Base-by-base conservation (phyloP, 2,888 invertebrate species). In the Arenicola marina region DNA sequence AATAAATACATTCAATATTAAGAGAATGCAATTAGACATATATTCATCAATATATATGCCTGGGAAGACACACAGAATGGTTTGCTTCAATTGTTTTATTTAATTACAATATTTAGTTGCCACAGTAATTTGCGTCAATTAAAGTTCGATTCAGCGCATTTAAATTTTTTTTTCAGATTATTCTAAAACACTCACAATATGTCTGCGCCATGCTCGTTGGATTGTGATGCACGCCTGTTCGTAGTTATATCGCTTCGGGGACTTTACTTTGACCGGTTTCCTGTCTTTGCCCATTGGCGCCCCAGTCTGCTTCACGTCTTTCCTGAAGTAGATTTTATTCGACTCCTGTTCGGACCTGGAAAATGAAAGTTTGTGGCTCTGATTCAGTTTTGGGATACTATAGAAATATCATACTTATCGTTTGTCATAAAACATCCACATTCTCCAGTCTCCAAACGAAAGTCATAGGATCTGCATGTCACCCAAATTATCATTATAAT, bases 171-270 rank as follows among this genome's bases (percentile, higher is more conserved):
- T 48, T 31, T 53, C 31, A 53, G 7, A 53, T 4, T 53, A 28
- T 28, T 7, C 32, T 21, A n/a, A 48, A 24, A 21, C 31, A 53
- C 29, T 53, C 24, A 53, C 53, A 31, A 53, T 53, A 32, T 53
- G 53, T 32, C 32, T 28, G 4, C 53, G 7, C 53, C 53, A 53
- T 11, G 53, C 53, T 31, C 32, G 29, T 32, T 53, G 53, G 28
- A 53, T n/a, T n/a, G n/a, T 32, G 33, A 53, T 32, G 11, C 4
- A 7, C 4, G 53, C 53, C 7, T 29, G 31, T 32, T 53, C 53
- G 26, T n/a, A 21, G 15, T 11, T 7, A 21, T 48, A 7, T 48
- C 11, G 48, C 26, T 11, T 11, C 7, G 7, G 7, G n/a, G 7
- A 7, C 7, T 24, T 11, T 11, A 48, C 26, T 48, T 11, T 24